Conservation (phyloP, 2,797 vertebrate genomes). For the Lepilemur ruficaudatus region DNA sequence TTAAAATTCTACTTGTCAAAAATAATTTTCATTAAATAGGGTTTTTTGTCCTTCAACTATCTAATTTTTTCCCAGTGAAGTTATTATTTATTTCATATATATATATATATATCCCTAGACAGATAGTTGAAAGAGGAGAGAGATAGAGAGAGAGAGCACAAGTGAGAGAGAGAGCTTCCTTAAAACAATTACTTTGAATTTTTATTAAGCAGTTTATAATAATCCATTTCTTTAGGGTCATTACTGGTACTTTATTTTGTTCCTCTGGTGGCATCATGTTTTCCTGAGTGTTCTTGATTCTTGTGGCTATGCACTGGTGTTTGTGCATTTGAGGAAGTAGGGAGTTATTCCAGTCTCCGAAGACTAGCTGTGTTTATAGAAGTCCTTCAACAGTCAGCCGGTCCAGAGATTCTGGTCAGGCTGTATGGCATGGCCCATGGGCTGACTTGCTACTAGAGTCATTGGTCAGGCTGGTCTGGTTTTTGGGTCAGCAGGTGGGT, state of each 20-base stretch:
- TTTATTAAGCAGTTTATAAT: background rate
- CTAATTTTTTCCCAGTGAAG: background rate
- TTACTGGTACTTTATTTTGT: background rate
- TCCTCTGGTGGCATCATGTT: background rate
- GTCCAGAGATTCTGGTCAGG: background rate
- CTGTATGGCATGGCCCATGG: background rate
- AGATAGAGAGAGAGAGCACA: no score
- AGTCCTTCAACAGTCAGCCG: background rate
- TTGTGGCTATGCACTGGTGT: background rate
- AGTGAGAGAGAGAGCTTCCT: background rate
- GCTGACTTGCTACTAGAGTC: background rate
- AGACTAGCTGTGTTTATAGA: background rate
- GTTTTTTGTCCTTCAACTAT: background rate
- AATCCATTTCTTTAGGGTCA: background rate
- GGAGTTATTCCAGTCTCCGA: background rate
- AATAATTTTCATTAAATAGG: background rate
- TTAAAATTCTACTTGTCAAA: background rate
- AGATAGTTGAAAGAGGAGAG: background rate
- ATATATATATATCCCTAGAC: background rate
- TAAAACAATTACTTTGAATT: background rate
- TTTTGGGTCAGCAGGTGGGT: background rate
- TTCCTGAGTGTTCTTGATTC: background rate
- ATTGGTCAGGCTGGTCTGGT: background rate
- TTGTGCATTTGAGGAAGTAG: background rate
- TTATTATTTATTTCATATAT: background rate